Conservation (phyloP, 2,113 vertebrate species). For the Centropus bengalensis region DNA sequence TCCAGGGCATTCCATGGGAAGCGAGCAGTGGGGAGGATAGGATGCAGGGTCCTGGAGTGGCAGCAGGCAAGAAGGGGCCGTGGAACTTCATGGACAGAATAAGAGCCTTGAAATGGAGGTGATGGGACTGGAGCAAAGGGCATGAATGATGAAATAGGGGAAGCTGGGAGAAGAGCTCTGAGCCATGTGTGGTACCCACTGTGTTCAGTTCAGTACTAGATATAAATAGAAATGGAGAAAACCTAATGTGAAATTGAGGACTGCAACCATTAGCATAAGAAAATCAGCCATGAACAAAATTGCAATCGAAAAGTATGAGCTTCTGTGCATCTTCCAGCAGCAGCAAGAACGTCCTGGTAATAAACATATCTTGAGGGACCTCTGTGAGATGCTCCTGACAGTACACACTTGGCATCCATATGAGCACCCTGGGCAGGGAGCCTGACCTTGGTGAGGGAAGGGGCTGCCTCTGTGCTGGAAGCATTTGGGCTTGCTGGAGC, state of each 20-base stretch:
- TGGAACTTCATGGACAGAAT: not conserved
- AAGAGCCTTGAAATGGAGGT: not conserved
- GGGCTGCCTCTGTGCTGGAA: not conserved
- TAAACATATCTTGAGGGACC: not conserved
- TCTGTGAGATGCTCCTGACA: not conserved
- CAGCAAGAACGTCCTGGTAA: not conserved
- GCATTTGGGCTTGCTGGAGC: not conserved
- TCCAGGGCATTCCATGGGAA: not conserved
- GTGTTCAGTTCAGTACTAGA: not conserved
- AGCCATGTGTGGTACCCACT: not conserved
- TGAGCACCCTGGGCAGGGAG: rapidly evolving
- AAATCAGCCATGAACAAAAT: conserved; percentile 46
- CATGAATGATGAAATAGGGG: not conserved
- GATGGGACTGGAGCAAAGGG: not conserved
- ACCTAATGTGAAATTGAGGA: not conserved
- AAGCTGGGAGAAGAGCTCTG: not conserved
- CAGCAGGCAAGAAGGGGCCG: not conserved
- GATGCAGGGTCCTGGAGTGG: not conserved
- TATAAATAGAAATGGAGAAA: not conserved
- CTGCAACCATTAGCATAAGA: conserved; percentile 19
- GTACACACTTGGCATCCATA: not conserved
- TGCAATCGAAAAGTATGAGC: not conserved
- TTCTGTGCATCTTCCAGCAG: conserved; percentile 11
- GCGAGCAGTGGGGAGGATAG: not conserved
- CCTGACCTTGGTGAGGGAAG: rapidly evolving